Conservation (phyloP, 1,140 invertebrate genomes). For the Cydia amplana region DNA sequence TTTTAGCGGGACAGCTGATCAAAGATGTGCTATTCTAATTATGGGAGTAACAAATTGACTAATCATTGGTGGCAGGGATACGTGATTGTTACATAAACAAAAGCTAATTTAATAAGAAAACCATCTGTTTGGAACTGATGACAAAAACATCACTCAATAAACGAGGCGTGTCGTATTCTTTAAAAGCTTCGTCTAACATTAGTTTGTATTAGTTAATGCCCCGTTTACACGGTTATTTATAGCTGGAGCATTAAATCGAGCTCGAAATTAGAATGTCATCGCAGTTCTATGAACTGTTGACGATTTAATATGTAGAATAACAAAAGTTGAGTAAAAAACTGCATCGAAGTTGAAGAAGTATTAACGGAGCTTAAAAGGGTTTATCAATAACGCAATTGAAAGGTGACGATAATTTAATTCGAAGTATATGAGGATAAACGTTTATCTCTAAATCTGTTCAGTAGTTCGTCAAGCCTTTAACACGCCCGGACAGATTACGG, state of each 20-base stretch:
- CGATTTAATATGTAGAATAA: not conserved
- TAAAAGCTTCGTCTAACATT: slow-evolving; percentile 30
- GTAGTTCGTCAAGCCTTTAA: slow-evolving; percentile 10
- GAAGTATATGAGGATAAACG: not conserved
- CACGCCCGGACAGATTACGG: slow-evolving; percentile 12
- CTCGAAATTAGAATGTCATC: slow-evolving; percentile 36
- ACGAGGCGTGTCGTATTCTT: slow-evolving; percentile 40
- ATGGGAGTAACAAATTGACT: slow-evolving; percentile 14
- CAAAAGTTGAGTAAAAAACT: not conserved
- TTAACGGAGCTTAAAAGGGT: not conserved
- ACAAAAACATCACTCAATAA: slow-evolving; percentile 31
- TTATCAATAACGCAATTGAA: not conserved
- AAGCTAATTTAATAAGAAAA: slow-evolving; percentile 1
- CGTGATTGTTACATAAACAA: not conserved
- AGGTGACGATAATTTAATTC: not conserved
- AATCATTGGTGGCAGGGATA: not conserved
- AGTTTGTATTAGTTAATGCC: slow-evolving; percentile 51
- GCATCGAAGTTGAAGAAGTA: not conserved
- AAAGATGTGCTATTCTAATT: slow-evolving; percentile 18
- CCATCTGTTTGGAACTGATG: slow-evolving; percentile 20
- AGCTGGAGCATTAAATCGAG: slow-evolving; percentile 39
- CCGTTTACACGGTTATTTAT: slow-evolving; percentile 53
- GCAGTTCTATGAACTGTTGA: slow-evolving; percentile 2
- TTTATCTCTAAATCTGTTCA: slow-evolving; percentile 5
- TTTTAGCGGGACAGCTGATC: slow-evolving; percentile 41